phyloP scores from a whole-genome alignment of 2,113 vertebrate genomes.

The Anarrhichthys ocellatus region DNA sequence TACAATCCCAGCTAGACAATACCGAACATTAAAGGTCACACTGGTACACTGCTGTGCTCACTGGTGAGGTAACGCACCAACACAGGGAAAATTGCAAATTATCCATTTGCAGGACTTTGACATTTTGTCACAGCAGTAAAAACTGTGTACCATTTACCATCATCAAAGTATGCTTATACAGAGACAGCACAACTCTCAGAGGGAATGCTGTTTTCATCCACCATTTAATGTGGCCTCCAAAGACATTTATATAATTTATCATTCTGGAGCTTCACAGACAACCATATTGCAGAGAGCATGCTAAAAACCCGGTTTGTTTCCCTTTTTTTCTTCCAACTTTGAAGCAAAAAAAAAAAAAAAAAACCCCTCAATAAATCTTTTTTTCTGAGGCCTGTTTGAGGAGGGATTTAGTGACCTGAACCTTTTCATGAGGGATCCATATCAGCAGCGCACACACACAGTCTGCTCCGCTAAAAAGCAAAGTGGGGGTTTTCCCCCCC shows the following conservation, averaged over 20 bases:
- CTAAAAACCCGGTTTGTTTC: conserved; percentile 59
- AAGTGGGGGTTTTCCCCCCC: conserved; percentile 4
- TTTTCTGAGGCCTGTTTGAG: conserved; percentile 53
- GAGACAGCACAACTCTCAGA: conserved; percentile 57
- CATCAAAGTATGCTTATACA: conserved; percentile 63
- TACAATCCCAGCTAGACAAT: conserved; percentile 33
- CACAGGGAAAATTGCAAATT: conserved; percentile 33
- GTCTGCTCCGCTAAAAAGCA: conserved; percentile 42
- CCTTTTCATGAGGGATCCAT: conserved; percentile 67
- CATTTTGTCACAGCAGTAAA: conserved; percentile 58
- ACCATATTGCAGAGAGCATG: conserved; percentile 21
- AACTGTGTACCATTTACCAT: conserved; percentile 65
- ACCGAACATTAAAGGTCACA: conserved; percentile 26
- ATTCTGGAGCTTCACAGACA: conserved; percentile 63
- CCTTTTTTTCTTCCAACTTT: conserved; percentile 31
- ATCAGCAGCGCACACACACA: conserved; percentile 70
- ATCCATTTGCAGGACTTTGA: conserved; percentile 32
- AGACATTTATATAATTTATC: conserved; percentile 75
- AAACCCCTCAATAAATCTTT: conserved; percentile 42
- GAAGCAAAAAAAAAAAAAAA: conserved; percentile 39
- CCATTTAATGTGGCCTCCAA: conserved; percentile 75
- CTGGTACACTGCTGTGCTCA: background rate
- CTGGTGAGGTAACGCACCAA: conserved; percentile 14
- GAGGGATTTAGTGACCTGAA: conserved; percentile 63
- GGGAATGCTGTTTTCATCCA: conserved; percentile 67